phyloP scores from a whole-genome alignment of 1,140 invertebrate genomes.

The Frieseomelitta varia region DNA sequence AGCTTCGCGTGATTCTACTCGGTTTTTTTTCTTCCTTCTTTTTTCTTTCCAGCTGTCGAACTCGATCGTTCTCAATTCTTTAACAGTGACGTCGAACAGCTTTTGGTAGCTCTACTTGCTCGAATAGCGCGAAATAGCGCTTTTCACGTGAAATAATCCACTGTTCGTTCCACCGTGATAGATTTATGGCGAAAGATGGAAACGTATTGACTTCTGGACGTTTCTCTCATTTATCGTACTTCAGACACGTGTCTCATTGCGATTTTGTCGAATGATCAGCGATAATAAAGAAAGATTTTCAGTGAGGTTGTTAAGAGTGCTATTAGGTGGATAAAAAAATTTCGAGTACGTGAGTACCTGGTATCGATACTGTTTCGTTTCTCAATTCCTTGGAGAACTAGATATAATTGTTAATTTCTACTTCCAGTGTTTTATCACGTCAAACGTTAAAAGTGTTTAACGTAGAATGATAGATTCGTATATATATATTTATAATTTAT shows the following conservation, averaged over 20 bases:
- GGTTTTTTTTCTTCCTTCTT: no score
- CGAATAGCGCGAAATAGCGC: background rate
- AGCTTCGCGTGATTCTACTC: background rate
- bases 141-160: conserved; percentile 24
- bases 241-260: background rate
- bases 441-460: background rate
- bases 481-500: no score
- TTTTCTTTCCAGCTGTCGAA: background rate
- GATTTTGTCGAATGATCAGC: background rate
- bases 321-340: no score
- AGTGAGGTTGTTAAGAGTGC: background rate
- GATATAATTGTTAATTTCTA: no score
- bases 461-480: background rate
- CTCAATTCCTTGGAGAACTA: no score
- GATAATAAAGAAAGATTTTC: background rate
- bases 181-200: conserved; percentile 33
- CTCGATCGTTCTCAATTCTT: background rate
- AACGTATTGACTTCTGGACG: background rate
- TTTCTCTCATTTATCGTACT: conserved; percentile 29
- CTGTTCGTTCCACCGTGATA: conserved; percentile 25
- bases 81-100: background rate
- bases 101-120: background rate
- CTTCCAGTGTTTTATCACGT: background rate
- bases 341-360: background rate
- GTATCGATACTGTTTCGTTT: background rate